Evolutionary conservation across 2,113 vertebrate genomes (phyloP).

Genomic region (Ascaphus truei): DNA sequence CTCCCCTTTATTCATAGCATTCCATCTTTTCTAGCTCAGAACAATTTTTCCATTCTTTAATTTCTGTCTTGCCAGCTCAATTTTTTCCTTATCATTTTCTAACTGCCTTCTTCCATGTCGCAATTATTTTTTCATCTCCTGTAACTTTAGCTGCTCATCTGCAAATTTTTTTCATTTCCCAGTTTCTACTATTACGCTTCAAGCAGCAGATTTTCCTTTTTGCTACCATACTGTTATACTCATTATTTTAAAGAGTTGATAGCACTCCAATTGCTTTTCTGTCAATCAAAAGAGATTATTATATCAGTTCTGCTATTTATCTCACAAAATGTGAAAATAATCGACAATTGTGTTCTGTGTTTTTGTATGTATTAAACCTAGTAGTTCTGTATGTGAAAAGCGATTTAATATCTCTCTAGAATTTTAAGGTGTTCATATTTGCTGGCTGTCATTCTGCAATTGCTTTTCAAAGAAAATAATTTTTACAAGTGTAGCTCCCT

Average conservation of each 20-base stretch:
- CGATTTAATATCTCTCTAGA: not conserved
- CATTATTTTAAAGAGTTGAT: slow-evolving; percentile 29
- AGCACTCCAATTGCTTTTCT: slow-evolving; percentile 12
- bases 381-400: not conserved
- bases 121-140: slow-evolving; percentile 33
- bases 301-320: not conserved
- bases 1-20: slow-evolving; percentile 13
- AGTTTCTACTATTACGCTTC: not conserved
- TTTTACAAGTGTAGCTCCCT: too few species aligned
- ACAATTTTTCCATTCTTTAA: slow-evolving; percentile 33
- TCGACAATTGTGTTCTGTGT: not conserved
- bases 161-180: slow-evolving; percentile 16
- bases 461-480: too few species aligned
- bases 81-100: slow-evolving; percentile 22
- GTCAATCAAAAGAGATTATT: slow-evolving; percentile 19
- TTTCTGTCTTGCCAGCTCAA: slow-evolving; percentile 24
- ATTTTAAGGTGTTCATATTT: too few species aligned
- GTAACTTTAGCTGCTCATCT: slow-evolving; percentile 21
- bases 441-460: too few species aligned
- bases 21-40: slow-evolving; percentile 4
- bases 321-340: slow-evolving; percentile 16
- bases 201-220: slow-evolving; percentile 26
- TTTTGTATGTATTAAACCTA: slow-evolving; percentile 2
- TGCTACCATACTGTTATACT: not conserved
- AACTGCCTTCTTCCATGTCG: slow-evolving; percentile 29